A percentile compares a stretch with the other conserved stretches of the same genome.
Conservation (phyloP, 2,113 vertebrate genomes). For the Phaethon lepturus region DNA sequence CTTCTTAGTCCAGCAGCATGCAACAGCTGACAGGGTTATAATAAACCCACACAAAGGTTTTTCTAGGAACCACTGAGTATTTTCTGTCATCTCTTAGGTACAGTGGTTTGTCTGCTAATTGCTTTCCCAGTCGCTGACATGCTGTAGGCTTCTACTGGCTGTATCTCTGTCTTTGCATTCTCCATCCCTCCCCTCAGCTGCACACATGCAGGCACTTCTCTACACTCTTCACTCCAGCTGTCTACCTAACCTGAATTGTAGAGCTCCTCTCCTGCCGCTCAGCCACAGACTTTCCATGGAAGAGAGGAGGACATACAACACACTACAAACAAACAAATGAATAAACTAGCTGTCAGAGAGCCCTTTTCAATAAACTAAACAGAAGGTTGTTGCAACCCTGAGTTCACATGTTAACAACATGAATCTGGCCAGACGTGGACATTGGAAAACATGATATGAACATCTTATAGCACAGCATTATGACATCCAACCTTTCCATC, state of each 20-base stretch:
- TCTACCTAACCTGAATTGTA: background rate
- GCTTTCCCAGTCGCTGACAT: background rate
- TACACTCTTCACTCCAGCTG: background rate
- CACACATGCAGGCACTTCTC: background rate
- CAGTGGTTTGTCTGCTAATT: background rate
- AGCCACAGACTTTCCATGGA: background rate
- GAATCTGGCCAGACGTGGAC: background rate
- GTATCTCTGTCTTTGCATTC: background rate
- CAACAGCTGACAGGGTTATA: background rate
- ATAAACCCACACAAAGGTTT: background rate
- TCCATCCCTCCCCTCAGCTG: background rate
- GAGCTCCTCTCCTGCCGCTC: background rate
- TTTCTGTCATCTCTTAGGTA: background rate
- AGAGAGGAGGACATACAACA: background rate
- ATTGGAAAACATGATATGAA: background rate
- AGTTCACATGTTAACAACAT: background rate
- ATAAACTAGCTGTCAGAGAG: background rate
- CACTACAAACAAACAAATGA: background rate
- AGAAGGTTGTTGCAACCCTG: background rate
- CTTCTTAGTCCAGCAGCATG: background rate
- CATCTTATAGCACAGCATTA: background rate
- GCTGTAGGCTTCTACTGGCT: background rate
- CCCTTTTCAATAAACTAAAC: background rate
- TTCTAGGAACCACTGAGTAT: background rate
- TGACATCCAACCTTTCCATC: background rate